Base-by-base conservation (phyloP, 1,140 invertebrate species). In the Zaprionus lachaisei region DNA sequence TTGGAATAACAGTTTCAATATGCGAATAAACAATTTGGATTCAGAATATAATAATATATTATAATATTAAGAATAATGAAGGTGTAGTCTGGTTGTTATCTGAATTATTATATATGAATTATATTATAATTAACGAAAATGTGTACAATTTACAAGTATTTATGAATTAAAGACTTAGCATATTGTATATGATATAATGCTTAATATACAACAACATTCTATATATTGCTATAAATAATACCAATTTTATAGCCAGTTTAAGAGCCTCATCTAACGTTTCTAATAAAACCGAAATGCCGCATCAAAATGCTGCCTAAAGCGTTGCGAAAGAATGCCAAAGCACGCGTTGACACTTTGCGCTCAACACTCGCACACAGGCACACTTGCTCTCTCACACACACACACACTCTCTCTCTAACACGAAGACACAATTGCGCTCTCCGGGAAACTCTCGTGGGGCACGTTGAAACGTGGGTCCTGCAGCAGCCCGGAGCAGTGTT, bases 291-390 rank as follows among this genome's bases (percentile, higher is more conserved):
- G 20, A 77, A 51, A 68, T 77, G 63, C 71, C 62, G 57, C 24
- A 67, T 34, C 24, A 34, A 62, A 57, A 3, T 22, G 28, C 12
- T 57, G 51, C 31, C 58, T 47, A 70, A 51, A 66, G 22, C 20
- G 20, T 65, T 73, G 62, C 77, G 65, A 81, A 74, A 72, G 73
- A 89, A 85, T 89, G 72, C 81, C 85, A 90, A 90, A 89, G 85
- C 85, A 89, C 85, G 85, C 85, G 85, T 89, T 89, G 85, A 89
- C 85, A 89, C 85, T 89, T 89, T 90, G 72, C 79, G 85, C 85
- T 89, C 85, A 89, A 90, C 85, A 82, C 85, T 85, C 72, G 56
- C 81, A 89, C 66, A 73, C 41, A 72, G 37, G 14, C 47, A 64
- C 28, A 31, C 14, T 38, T 47, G 37, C 28, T 24, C 28, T 49